These are phyloP conservation scores for Eulemur rubriventer DNA, from an alignment of 2,797 vertebrate species.

Conservation along the genomic window DNA sequence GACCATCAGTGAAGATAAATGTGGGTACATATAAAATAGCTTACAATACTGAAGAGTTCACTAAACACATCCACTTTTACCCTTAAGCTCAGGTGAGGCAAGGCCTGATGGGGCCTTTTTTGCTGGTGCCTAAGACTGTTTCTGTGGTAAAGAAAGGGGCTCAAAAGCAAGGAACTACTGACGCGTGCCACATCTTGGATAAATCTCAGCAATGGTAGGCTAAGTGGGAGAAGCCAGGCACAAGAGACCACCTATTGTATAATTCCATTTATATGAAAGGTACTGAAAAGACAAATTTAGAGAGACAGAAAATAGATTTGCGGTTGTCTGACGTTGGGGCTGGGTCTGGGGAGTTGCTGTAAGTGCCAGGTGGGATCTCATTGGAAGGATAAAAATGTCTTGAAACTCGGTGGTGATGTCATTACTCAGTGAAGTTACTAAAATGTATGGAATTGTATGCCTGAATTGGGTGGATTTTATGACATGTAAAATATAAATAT, in stretches of 20 bases:
- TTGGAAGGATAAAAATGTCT: neutral
- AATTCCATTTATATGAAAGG: neutral
- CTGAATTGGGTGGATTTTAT: neutral
- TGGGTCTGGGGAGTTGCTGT: neutral
- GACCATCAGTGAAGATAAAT: neutral
- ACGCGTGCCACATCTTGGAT: neutral
- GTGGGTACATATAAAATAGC: neutral
- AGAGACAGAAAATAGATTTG: neutral
- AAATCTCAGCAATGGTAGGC: neutral
- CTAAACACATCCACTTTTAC: neutral
- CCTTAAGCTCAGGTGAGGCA: neutral
- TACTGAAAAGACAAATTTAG: neutral
- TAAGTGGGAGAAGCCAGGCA: neutral
- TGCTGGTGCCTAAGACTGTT: neutral
- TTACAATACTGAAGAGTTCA: neutral
- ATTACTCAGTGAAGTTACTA: neutral
- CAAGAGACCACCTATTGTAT: neutral
- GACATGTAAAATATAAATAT: neutral
- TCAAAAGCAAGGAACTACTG: neutral
- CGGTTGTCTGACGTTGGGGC: too few species aligned
- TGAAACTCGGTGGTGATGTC: neutral
- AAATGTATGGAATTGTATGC: neutral
- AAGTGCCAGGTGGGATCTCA: neutral
- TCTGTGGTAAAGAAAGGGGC: neutral
- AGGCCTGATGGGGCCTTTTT: neutral